Conservation (phyloP, 2,113 vertebrate genomes). For the Lagopus leucura region DNA sequence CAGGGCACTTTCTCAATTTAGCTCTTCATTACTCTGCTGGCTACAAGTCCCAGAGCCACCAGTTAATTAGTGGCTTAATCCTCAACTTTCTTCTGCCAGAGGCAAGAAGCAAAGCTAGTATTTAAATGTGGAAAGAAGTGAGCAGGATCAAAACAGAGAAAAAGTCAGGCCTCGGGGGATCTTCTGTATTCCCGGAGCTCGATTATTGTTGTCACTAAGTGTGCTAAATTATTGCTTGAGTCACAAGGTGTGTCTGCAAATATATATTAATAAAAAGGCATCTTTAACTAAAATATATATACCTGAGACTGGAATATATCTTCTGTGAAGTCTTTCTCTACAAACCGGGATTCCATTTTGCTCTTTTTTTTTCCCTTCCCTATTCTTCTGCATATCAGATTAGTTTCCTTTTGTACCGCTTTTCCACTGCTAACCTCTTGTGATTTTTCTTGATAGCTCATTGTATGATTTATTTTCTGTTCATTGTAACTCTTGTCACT, state of each 20-base stretch:
- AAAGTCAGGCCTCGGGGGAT: neutral
- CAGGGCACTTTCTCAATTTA: neutral
- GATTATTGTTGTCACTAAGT: conserved; percentile 22
- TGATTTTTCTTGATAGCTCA: neutral
- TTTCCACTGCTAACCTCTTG: neutral
- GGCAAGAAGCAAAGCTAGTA: conserved; percentile 17
- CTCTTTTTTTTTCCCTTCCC: neutral
- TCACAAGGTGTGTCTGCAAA: neutral
- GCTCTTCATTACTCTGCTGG: neutral
- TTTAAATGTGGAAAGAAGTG: conserved; percentile 40
- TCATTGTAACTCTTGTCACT: neutral
- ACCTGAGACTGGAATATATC: neutral
- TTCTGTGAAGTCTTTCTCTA: neutral
- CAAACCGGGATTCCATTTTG: neutral
- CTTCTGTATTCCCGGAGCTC: conserved; percentile 10
- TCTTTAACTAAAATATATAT: no score
- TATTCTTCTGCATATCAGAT: neutral
- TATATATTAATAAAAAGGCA: no score
- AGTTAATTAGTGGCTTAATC: conserved; percentile 40
- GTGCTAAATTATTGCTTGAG: conserved; percentile 29
- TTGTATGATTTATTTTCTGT: neutral
- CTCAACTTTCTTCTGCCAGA: conserved; percentile 30
- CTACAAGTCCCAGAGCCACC: neutral
- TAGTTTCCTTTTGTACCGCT: neutral
- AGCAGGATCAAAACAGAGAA: conserved; percentile 7